Base-by-base conservation (phyloP, 2,888 invertebrate genomes). In the Fragum sueziense region DNA sequence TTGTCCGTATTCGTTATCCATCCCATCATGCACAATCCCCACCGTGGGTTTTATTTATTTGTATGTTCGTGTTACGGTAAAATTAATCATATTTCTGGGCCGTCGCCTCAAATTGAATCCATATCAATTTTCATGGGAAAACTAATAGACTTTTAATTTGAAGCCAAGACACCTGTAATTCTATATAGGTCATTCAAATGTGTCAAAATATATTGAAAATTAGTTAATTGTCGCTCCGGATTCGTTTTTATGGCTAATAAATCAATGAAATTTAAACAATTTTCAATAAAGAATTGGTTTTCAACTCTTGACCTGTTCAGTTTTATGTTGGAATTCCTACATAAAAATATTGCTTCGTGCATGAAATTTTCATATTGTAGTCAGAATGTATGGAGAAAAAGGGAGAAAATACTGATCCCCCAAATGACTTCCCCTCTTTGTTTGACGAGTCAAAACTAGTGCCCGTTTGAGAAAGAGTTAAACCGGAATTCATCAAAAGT, bases 51-150 rank as follows among this genome's bases (percentile, higher is more conserved):
- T n/a, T n/a, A n/a, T n/a, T n/a, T n/a, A n/a, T 47, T 4, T 14
- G 14, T 7, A 57, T 11, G 25, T 62, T 62, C 62, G 62, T 62
- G 62, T 2, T 33, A 62, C 7, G 17, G 33, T n/a, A 17, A 29
- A 20, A 62, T 62, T 62, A 62, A 62, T 62, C 62, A 11, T 62
- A 20, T 22, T 33, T 33, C 31, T 34, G 20, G 34, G 9, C 34
- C 29, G 62, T 34, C 62, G 29, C 31, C 34, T 62, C 34, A 62
- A 62, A 33, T 62, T n/a, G 62, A 62, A 62, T 62, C 34, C 34
- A 33, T 62, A 62, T 29, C 62, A 33, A 62, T 62, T 47, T 62
- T 62, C 34, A 62, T 29, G 62, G 29, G 62, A 62, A 62, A 33
- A 29, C 29, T 29, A 33, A 62, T 62, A 62, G n/a, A 34, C 3